Conservation (phyloP, 2,113 vertebrate species). For the Pituophis catenifer region DNA sequence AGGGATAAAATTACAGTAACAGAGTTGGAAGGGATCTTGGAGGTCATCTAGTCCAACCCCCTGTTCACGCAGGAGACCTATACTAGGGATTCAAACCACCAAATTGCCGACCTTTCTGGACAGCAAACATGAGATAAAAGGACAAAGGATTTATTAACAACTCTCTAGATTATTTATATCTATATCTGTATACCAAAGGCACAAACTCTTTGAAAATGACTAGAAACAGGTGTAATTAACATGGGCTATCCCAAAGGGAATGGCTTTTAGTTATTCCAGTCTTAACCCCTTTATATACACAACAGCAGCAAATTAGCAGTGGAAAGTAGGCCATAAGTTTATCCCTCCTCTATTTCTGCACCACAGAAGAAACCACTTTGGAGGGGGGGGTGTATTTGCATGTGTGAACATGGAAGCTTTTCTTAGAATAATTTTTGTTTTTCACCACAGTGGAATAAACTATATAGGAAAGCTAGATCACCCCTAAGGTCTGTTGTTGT, state of each 20-base stretch:
- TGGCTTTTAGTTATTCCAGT: background rate
- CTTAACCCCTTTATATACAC: background rate
- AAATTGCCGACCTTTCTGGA: too few relatives aligned
- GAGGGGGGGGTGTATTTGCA: rapidly evolving
- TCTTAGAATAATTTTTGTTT: background rate
- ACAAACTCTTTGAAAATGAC: background rate
- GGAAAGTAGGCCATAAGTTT: background rate
- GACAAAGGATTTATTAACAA: background rate
- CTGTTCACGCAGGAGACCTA: too few relatives aligned
- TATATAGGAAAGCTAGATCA: background rate
- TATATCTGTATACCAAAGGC: background rate
- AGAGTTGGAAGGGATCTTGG: too few relatives aligned
- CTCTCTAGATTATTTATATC: background rate
- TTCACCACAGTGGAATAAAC: background rate
- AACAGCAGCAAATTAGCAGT: background rate
- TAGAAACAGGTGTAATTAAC: background rate
- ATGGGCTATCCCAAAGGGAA: background rate
- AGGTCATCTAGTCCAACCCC: too few relatives aligned
- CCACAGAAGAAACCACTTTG: background rate
- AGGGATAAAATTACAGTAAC: too few relatives aligned
- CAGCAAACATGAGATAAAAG: background rate
- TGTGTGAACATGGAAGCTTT: background rate
- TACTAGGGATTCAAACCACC: too few relatives aligned
- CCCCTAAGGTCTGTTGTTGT: background rate
- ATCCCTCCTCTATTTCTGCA: background rate